Conservation (phyloP, 2,113 vertebrate genomes). For the Oxygymnocypris stewartii region DNA sequence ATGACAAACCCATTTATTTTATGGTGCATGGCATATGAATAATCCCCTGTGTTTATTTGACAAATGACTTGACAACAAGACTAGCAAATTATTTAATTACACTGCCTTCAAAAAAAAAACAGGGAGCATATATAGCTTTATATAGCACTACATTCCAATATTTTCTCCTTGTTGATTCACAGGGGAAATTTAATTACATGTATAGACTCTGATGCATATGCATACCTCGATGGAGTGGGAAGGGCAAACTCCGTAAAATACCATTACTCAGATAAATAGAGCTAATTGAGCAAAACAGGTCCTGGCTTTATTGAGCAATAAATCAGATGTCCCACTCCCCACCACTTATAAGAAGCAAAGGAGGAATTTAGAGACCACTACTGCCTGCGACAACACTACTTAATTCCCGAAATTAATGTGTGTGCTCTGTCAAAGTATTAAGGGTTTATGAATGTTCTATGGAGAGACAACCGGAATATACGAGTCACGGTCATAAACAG, state of each 20-base stretch:
- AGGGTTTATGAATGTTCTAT: slow-evolving; percentile 10
- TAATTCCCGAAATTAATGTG: slow-evolving; percentile 16
- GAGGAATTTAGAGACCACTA: slow-evolving; percentile 17
- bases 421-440: slow-evolving; percentile 16
- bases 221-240: slow-evolving; percentile 37
- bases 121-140: slow-evolving; percentile 50
- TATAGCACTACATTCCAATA: slow-evolving; percentile 45
- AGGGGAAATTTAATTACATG: slow-evolving; percentile 35
- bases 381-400: slow-evolving; percentile 10
- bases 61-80: slow-evolving; percentile 47
- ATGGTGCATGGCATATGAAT: slow-evolving; percentile 54
- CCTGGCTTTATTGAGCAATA: slow-evolving; percentile 59
- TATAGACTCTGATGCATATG: slow-evolving; percentile 42
- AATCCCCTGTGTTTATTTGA: slow-evolving; percentile 54
- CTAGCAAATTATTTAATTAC: slow-evolving; percentile 56
- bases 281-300: slow-evolving; percentile 62
- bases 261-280: slow-evolving; percentile 60
- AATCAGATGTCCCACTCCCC: slow-evolving; percentile 43
- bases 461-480: neutral
- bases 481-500: neutral
- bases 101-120: slow-evolving; percentile 39
- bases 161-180: slow-evolving; percentile 49
- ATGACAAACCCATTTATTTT: slow-evolving; percentile 8
- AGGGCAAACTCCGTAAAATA: slow-evolving; percentile 49
- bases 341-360: neutral